Evolutionary conservation across 2,888 invertebrate genomes (phyloP).

Genomic region (Neoscelio sp.): DNA sequence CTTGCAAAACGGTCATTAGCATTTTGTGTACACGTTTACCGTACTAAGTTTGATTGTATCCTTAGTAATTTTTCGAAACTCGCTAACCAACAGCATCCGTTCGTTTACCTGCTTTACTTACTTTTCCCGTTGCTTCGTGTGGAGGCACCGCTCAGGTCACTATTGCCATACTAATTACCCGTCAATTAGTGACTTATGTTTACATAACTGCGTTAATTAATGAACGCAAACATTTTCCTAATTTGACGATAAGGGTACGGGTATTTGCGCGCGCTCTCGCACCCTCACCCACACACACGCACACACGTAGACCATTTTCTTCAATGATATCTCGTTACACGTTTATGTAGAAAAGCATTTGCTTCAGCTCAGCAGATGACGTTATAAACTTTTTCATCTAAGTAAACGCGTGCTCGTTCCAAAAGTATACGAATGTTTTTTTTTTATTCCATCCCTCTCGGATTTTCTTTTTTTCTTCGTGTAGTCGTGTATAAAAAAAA

Average conservation of each 20-base stretch:
- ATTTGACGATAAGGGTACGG: constrained; percentile 59
- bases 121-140: constrained; percentile 44
- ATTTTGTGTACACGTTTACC: neutral
- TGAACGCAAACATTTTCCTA: constrained; percentile 77
- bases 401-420: constrained; percentile 66
- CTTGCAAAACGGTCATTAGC: no score
- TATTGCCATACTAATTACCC: constrained; percentile 80
- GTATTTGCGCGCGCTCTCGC: constrained; percentile 8
- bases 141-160: constrained; percentile 74
- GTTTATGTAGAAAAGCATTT: constrained; percentile 66
- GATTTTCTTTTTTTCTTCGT: no score
- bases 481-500: no score
- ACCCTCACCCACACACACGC: constrained; percentile 34
- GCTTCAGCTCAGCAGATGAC: constrained; percentile 53
- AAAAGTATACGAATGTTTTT: constrained; percentile 14
- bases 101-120: constrained; percentile 37
- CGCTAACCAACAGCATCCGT: constrained; percentile 25
- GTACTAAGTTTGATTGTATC: constrained; percentile 19
- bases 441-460: constrained; percentile 48
- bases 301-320: constrained; percentile 68
- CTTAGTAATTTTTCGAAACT: constrained; percentile 47
- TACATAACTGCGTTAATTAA: constrained; percentile 81
- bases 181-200: constrained; percentile 81
- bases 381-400: constrained; percentile 64
- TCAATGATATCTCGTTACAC: constrained; percentile 72